Conservation (phyloP, 2,797 vertebrate genomes). For the Sparus aurata region DNA sequence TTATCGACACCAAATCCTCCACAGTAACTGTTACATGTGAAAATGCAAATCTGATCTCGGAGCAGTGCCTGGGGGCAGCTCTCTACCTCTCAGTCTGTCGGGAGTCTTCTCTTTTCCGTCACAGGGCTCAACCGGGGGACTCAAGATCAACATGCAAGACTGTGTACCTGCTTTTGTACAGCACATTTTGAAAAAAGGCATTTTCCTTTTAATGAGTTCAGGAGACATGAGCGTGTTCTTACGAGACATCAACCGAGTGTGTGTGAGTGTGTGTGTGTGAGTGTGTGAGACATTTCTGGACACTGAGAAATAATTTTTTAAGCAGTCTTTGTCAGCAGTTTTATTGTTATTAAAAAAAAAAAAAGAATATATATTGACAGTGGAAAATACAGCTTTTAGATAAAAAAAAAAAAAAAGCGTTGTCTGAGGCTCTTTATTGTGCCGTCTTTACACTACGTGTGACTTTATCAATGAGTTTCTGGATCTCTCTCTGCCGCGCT, state of each 20-base stretch:
- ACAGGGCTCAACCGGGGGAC: conserved; percentile 75
- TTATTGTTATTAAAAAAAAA: conserved; percentile 91
- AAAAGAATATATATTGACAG: conserved; percentile 93
- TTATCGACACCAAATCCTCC: conserved; percentile 75
- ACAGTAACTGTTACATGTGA: conserved; percentile 70
- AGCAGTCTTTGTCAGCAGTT: conserved; percentile 93
- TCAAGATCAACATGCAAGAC: conserved; percentile 83
- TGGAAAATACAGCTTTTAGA: conserved; percentile 98
- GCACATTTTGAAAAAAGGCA: conserved; percentile 82
- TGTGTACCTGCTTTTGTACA: conserved; percentile 81
- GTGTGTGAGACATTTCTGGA: conserved; percentile 84
- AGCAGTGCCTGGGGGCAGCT: conserved; percentile 77
- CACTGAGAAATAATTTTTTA: conserved; percentile 90
- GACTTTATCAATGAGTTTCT: conserved; percentile 91
- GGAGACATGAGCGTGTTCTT: conserved; percentile 83
- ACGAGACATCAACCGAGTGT: conserved; percentile 75
- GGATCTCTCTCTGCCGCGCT: conserved; percentile 91
- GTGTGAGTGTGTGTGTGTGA: conserved; percentile 65
- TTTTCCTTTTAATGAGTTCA: conserved; percentile 83
- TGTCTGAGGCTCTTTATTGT: conserved; percentile 75
- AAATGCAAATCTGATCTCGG: conserved; percentile 79
- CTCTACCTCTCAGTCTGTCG: conserved; percentile 82
- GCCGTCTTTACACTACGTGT: conserved; percentile 85
- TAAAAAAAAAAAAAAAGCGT: conserved; percentile 51
- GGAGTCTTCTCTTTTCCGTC: conserved; percentile 69